phyloP scores from a whole-genome alignment of 92 coral and sea anemone genomes.

The Bergia puertoricense region DNA sequence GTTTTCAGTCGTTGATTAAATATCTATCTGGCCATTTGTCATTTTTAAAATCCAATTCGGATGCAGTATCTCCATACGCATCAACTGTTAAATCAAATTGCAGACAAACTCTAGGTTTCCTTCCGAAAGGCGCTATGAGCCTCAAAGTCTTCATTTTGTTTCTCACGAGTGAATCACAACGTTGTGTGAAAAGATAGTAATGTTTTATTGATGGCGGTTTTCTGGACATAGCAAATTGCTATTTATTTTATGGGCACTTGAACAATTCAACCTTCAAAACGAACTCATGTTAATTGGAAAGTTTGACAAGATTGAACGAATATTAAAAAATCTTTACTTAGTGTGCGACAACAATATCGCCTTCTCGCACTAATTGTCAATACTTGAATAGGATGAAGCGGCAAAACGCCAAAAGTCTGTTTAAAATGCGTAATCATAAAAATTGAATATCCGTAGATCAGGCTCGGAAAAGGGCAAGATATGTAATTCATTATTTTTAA shows the following conservation, averaged over 20 bases:
- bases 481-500: constrained; percentile 1
- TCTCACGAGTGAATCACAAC: neutral
- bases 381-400: neutral
- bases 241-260: constrained; percentile 67
- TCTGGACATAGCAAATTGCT: constrained; percentile 75
- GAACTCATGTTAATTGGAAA: constrained; percentile 46
- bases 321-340: constrained; percentile 27
- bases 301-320: constrained; percentile 36
- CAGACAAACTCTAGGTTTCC: neutral
- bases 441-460: neutral
- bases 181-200: constrained; percentile 14
- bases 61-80: neutral
- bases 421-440: neutral
- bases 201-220: constrained; percentile 68
- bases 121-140: neutral
- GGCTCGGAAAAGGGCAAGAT: constrained; percentile 10
- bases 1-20: constrained; percentile 3
- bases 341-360: constrained; percentile 19
- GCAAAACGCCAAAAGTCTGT: constrained; percentile 3
- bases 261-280: constrained; percentile 44
- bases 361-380: constrained; percentile 21
- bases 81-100: neutral
- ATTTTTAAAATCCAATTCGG: constrained; percentile 17
- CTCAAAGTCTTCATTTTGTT: neutral
- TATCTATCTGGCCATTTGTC: neutral